Evolutionary conservation across 2,113 vertebrate genomes (phyloP), one percentile per base, ranked within the genome.

Genomic region (Aptenodytes forsteri): DNA sequence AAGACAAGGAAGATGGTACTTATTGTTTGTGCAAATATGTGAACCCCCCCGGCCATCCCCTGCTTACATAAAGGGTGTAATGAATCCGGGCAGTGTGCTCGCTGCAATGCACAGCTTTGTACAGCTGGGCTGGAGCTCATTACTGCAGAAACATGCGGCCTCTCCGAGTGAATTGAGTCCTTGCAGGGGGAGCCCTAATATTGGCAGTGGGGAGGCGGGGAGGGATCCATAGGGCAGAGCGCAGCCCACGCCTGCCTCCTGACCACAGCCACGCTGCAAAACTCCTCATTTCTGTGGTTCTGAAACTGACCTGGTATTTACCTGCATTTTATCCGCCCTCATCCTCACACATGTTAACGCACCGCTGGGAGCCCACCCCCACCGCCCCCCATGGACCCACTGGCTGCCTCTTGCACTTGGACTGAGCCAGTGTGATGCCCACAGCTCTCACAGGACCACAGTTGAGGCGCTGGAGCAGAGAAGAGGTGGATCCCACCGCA

Each of bases 11-110:
- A 96, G 96, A 94, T 14, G 40, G 90, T 79, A 80, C 75, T 78
- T 47, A 97, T 97, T 98, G 97, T 97, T 92, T 97, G 95, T 95
- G 85, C 94, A 97, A 98, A 98, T 71, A 96, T 94, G 96, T 78
- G 95, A 94, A 32, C 25, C 3, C 62, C 83, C 83, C 76, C 42
- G 2, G 91, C 81, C 93, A 77, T 50, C 96, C 89, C 89, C 87
- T 80, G 61, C 93, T 90, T 42, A 42, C 85, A 96, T 40, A 92
- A 94, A 85, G 92, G 86, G 87, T 58, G 95, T 55, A 62, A 96
- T 83, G 95, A 92, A 94, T 77, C 61, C 9, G 26, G 66, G 95
- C 88, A 61, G 91, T 1, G 36, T 6, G 54, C 91, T 90, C 0
- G 2, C 87, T 29, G 78, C 85, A 10, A 10, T 5, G 2, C 11